Percentiles rank a stretch among this genome's conserved stretches.
Conservation (phyloP, 2,888 invertebrate genomes). For the Abscondita cerata region DNA sequence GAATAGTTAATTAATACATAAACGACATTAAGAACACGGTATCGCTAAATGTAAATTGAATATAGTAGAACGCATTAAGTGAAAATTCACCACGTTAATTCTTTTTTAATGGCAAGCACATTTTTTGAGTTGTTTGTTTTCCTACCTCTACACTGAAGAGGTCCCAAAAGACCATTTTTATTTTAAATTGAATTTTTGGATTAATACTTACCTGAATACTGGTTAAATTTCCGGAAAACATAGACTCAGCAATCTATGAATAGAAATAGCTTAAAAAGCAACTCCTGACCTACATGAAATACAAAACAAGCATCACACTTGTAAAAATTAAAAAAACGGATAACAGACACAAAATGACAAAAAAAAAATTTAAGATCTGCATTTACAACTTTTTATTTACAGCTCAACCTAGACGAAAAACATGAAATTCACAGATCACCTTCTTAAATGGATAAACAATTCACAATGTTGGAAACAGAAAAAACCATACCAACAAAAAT, state of each 20-base stretch:
- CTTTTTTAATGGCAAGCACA: no score
- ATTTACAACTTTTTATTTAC: neutral
- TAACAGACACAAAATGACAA: neutral
- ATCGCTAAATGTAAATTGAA: no score
- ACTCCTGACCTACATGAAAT: constrained; percentile 2
- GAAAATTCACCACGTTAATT: no score
- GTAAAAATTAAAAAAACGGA: neutral
- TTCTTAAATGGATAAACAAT: neutral
- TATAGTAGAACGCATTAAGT: no score
- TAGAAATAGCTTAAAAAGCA: neutral
- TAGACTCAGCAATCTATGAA: constrained; percentile 15
- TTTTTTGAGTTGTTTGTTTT: no score
- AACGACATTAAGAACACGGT: no score
- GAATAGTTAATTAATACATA: no score
- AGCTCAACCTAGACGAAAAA: neutral
- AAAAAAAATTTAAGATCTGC: neutral
- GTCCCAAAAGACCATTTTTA: no score
- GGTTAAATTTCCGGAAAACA: constrained; percentile 15
- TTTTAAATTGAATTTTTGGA: no score
- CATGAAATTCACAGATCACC: neutral
- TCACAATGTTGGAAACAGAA: constrained; percentile 1
- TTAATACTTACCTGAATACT: no score
- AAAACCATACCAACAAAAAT: neutral
- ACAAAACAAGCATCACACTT: neutral
- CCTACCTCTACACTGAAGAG: no score